Base-by-base conservation (phyloP, 2,113 vertebrate genomes). In the Eidolon helvum region DNA sequence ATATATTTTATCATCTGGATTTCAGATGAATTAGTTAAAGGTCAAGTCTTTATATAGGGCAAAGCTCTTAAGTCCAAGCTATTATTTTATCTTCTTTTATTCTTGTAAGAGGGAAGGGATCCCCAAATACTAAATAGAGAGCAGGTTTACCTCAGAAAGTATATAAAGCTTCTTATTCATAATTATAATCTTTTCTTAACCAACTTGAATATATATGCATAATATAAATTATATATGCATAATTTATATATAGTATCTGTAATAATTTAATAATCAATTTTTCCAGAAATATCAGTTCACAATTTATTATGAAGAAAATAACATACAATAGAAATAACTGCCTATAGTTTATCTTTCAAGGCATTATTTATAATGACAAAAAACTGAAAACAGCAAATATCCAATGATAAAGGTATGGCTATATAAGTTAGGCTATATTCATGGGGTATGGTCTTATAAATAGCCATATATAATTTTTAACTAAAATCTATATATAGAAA, bases 1-100 rank as follows among this genome's bases (percentile, higher is more conserved):
- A 30, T 80, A 9, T 33, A 77, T 90, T 93, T 89, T 85, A 50
- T 43, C 75, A 26, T 35, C 22, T 61, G 33, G 1, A 55, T 95
- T 95, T 80, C 59, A 83, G 53, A 55, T 43, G 26, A 93, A 84
- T 18, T 77, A 92, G n/a, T 90, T 84, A 94, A 90, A 96, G 61
- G 9, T 85, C 45, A 95, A 90, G 19, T 79, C 28, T 92, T 72
- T 83, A 75, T 65, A 35, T 21, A 79, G 11, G 12, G 30, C 45
- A 84, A 95, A 94, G 18, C 2, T 83, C 55, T 43, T 50, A 71
- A 71, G 0, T 45, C 4, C 45, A 72, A 80, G 69, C 50, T 95
- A 87, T 53, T 92, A 82, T 78, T 78, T 93, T 68, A 71, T 65
- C 43, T 75, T 82, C n/a, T 88, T 91, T 82, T 72, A 87, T 61